phyloP scores from a whole-genome alignment of 2,888 invertebrate genomes.

The Caenorhabditis zanzibari region DNA sequence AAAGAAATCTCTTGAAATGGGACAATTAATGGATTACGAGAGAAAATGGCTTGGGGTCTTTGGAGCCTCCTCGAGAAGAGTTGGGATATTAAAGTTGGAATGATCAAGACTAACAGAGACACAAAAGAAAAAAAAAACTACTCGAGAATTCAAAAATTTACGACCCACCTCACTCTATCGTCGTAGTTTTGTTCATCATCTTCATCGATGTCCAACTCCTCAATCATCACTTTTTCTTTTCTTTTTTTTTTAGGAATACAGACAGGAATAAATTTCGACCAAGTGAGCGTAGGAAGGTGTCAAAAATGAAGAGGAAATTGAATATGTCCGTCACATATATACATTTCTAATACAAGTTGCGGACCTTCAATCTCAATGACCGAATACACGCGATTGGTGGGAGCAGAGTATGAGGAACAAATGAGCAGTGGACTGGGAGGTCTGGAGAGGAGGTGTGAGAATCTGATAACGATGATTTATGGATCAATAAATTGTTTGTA shows the following conservation, averaged over 20 bases:
- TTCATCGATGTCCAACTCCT: constrained; percentile 23
- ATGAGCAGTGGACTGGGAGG: constrained; percentile 32
- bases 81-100: constrained; percentile 13
- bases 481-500: constrained; percentile 12
- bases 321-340: constrained; percentile 53
- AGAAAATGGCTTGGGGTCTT: constrained; percentile 19
- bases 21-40: constrained; percentile 62
- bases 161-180: constrained; percentile 45
- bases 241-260: neutral
- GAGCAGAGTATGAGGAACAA: constrained; percentile 1
- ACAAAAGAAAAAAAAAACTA: constrained; percentile 28
- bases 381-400: constrained; percentile 27
- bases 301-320: constrained; percentile 45
- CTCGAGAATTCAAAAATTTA: constrained; percentile 41
- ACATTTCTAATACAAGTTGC: constrained; percentile 37
- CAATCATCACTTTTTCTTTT: constrained; percentile 11
- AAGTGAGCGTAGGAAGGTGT: constrained; percentile 26
- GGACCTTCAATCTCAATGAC: constrained; percentile 2
- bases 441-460: neutral
- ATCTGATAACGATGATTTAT: constrained; percentile 26
- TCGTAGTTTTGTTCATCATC: constrained; percentile 24
- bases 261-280: constrained; percentile 18
- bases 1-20: constrained; percentile 41
- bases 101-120: neutral
- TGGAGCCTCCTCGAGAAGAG: neutral